These are phyloP conservation scores for Toxonevra muliebris DNA, from an alignment of 2,888 invertebrate species.

Conservation along the genomic window DNA sequence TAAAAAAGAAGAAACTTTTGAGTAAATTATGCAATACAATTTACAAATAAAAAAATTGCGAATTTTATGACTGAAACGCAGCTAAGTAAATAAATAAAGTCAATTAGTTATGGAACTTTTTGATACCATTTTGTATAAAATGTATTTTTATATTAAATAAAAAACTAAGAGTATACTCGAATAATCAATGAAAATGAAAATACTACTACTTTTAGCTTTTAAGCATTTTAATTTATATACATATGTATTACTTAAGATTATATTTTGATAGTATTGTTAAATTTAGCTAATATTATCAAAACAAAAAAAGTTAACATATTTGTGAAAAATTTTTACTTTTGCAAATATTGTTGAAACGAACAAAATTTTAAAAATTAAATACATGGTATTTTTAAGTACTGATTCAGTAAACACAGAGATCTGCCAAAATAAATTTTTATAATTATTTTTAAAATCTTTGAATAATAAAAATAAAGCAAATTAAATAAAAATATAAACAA, in stretches of 20 bases:
- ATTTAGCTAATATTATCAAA: no score
- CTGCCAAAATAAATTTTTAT: constrained; percentile 18
- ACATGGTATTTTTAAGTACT: constrained; percentile 10
- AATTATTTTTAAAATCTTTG: background rate
- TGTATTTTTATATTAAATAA: no score
- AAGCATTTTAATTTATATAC: no score
- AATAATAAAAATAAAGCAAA: background rate
- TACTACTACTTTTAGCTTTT: no score
- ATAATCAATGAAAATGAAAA: no score
- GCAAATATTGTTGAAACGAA: background rate
- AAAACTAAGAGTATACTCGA: no score
- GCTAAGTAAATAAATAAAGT: background rate
- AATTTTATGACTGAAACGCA: background rate
- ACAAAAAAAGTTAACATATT: background rate
- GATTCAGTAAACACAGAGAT: constrained; percentile 4
- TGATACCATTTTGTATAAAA: no score
- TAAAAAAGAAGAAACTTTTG: constrained; percentile 19
- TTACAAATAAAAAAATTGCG: background rate
- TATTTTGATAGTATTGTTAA: no score
- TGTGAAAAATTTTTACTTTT: no score
- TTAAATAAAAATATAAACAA: background rate
- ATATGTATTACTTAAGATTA: no score
- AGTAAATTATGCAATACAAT: background rate
- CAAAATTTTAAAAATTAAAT: background rate
- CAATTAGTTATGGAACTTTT: background rate